Base-by-base conservation (phyloP, 2,888 invertebrate genomes). In the Phyto melanocephala region DNA sequence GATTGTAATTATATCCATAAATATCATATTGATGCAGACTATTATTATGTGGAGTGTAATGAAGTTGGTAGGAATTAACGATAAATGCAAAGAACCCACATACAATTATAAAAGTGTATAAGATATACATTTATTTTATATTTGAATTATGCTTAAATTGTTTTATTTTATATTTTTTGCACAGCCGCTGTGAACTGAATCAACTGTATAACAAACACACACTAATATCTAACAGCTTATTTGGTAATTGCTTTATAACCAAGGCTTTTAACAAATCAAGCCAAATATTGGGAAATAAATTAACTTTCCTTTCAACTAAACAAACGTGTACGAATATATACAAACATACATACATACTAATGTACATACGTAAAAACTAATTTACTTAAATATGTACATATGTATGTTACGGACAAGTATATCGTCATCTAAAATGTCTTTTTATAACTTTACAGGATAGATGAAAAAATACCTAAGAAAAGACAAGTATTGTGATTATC, bases 101-200 rank as follows among this genome's bases (percentile, higher is more conserved):
- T 13, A 37, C 35, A 63, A 56, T 0, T 20, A 40, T 15, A 42
- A 1, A 33, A 15, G 58, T 17, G 24, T 45, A 52, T 17, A 45
- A 68, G 3, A 13, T 22, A 22, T 10, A 24, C 77, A 77, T 77
- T 77, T 68, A 24, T 11, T 35, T 37, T 24, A 17, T 1, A n/a
- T 33, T 75, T 10, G 0, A 47, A 40, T 20, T 60, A 6, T 28
- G 3, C n/a, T n/a, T n/a, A n/a, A 5, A 28, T 6, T 68, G 1
- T 22, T 40, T 15, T 45, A 54, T 20, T 22, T 20, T 11, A 56
- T 50, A 33, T 58, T 52, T 70, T 70, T 35, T 37, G 54, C 4
- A 17, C 70, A 52, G 13, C 77, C 78, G 81, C 50, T 54, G 13
- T 52, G 52, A 75, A 75, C 75, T 82, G 70, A 65, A 75, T 79